Conservation (phyloP, 2,113 vertebrate species). For the Bombycilla garrulus region DNA sequence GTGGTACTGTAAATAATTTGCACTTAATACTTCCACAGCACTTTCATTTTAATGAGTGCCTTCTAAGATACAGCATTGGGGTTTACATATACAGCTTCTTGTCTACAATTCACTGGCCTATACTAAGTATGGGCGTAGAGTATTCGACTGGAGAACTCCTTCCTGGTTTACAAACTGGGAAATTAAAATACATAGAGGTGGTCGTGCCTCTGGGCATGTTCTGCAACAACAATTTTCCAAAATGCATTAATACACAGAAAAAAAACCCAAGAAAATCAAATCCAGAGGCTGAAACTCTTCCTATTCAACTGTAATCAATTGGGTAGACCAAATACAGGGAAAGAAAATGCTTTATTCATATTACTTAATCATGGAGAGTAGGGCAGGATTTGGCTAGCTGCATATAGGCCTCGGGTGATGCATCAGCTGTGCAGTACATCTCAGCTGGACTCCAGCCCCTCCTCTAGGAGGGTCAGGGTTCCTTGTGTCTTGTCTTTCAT, state of each 20-base stretch:
- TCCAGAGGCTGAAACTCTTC: not conserved
- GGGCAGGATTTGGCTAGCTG: not conserved
- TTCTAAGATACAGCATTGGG: not conserved
- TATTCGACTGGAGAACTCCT: not conserved
- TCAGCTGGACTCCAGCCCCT: not conserved
- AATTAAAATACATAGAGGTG: not conserved
- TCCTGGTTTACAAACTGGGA: not conserved
- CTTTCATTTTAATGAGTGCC: not conserved
- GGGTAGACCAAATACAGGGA: not conserved
- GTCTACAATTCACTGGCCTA: not conserved
- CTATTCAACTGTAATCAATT: not conserved
- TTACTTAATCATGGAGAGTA: not conserved
- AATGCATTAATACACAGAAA: not conserved
- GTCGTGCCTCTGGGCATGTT: not conserved
- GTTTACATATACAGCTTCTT: not conserved
- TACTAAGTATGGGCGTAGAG: not conserved
- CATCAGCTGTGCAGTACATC: rapidly evolving
- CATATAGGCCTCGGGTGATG: not conserved
- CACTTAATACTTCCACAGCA: not conserved
- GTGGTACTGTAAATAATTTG: not conserved
- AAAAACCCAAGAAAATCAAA: not conserved
- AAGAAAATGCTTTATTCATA: not conserved
- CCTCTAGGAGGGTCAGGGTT: rapidly evolving
- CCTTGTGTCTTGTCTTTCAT: not conserved
- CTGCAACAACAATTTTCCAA: not conserved